phyloP scores from a whole-genome alignment of 92 coral and sea anemone genomes.

The Micromussa lordhowensis region DNA sequence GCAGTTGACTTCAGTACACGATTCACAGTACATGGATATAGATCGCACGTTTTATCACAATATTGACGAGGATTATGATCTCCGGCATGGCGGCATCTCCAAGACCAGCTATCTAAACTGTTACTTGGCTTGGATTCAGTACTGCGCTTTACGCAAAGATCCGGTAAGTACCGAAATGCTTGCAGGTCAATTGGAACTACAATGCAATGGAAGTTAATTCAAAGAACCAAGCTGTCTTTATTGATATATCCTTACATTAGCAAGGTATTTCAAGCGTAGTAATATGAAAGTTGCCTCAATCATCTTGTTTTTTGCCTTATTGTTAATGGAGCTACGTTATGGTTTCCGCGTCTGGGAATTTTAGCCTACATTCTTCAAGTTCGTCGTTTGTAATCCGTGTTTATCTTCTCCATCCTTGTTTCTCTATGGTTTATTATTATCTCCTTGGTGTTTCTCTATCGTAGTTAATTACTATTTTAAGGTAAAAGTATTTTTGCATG shows the following conservation, averaged over 20 bases:
- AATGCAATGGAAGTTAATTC: neutral
- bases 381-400: too few species aligned
- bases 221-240: neutral
- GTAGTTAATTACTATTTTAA: too few species aligned
- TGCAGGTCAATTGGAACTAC: neutral
- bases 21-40: constrained; percentile 75
- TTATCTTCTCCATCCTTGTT: too few species aligned
- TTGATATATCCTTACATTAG: neutral
- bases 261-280: neutral
- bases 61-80: constrained; percentile 97
- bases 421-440: too few species aligned
- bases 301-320: too few species aligned
- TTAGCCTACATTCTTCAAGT: too few species aligned
- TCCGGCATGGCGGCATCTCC: constrained; percentile 89
- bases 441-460: too few species aligned
- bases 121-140: constrained; percentile 92
- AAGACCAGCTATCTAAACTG: constrained; percentile 80
- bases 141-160: constrained; percentile 86
- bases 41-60: constrained; percentile 95
- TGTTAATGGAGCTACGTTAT: too few species aligned
- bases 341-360: too few species aligned
- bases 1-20: constrained; percentile 71
- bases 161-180: constrained; percentile 62
- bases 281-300: too few species aligned
- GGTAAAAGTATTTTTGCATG: too few species aligned